Percentiles rank a stretch among this genome's conserved stretches.
phyloP scores from a whole-genome alignment of 2,888 invertebrate species.

The Zootermopsis nevadensis region DNA sequence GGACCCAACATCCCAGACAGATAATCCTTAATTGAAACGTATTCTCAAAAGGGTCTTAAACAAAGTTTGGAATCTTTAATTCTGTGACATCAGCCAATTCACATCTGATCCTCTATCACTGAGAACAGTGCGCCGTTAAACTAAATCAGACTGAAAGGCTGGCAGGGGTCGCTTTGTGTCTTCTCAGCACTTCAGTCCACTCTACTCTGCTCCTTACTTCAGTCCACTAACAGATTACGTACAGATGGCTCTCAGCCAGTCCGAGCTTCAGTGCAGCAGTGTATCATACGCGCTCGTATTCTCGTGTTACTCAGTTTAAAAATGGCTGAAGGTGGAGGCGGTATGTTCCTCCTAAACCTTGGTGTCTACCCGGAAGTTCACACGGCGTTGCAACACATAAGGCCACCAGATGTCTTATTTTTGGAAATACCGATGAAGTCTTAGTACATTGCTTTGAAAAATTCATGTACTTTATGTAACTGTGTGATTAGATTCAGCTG shows the following conservation, averaged over 20 bases:
- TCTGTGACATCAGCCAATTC: background rate
- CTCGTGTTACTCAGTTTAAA: background rate
- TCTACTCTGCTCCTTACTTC: background rate
- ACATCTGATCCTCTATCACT: background rate
- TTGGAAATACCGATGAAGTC: too few relatives aligned
- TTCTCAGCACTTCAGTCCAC: background rate
- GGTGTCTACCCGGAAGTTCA: too few relatives aligned
- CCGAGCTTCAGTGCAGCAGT: background rate
- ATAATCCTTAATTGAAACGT: too few relatives aligned
- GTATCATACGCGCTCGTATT: background rate
- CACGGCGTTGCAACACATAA: too few relatives aligned
- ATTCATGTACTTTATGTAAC: too few relatives aligned
- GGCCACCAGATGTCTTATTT: too few relatives aligned
- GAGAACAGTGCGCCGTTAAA: background rate
- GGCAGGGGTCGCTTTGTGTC: background rate
- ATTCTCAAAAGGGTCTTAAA: background rate
- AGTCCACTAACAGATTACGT: constrained; percentile 28
- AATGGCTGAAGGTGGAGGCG: too few relatives aligned
- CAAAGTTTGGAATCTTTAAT: background rate
- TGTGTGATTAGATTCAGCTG: too few relatives aligned
- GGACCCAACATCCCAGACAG: too few relatives aligned
- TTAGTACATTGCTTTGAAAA: too few relatives aligned
- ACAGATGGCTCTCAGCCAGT: background rate
- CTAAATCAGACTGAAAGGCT: background rate
- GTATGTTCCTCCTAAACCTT: too few relatives aligned